Evolutionary conservation across 2,797 vertebrate species (phyloP), one percentile per base, ranked within the genome.

Genomic region (Hydrocynus forskahlii): DNA sequence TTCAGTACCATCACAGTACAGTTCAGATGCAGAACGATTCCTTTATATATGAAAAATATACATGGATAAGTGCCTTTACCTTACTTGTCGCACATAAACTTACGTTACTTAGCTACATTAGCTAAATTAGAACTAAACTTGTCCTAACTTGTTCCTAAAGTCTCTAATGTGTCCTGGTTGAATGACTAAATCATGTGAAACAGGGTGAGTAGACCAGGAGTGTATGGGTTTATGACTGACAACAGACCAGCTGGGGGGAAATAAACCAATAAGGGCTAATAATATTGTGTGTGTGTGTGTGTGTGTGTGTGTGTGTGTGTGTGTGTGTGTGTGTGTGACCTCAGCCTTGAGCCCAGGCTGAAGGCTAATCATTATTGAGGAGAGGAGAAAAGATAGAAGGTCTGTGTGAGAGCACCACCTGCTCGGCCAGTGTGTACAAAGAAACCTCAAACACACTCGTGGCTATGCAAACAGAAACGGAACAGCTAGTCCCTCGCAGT

Each of bases 241-340:
- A 84, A 66, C 76, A 69, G 25, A 52, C 71, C 85, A 79, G 69
- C 73, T 80, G 79, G 71, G 17, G 57, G 67, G 75, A n/a, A 66
- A 78, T 81, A 67, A 78, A 78, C 16, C 63, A 55, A 45, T 76
- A 21, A 76, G 7, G 6, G 8, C n/a, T 74, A 50, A 76, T 80
- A 62, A 73, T 71, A 66, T 79, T n/a, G n/a, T n/a, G n/a, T n/a
- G n/a, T n/a, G n/a, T n/a, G n/a, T n/a, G n/a, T 71, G 45, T 48
- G 29, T 12, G 64, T 40, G 4, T 67, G 64, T 67, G 29, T 12
- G 64, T 19, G 17, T 67, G 64, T 67, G 70, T 6, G 1, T 62
- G 64, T 40, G 35, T 67, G 64, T 67, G 54, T 23, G 12, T 75
- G 14, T 71, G 45, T 75, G 55, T 7, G 6, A 21, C 40, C 38